A percentile compares a stretch with the other conserved stretches of the same genome.
Evolutionary conservation across 2,888 invertebrate genomes (phyloP).

Genomic region (Phengaris arion): DNA sequence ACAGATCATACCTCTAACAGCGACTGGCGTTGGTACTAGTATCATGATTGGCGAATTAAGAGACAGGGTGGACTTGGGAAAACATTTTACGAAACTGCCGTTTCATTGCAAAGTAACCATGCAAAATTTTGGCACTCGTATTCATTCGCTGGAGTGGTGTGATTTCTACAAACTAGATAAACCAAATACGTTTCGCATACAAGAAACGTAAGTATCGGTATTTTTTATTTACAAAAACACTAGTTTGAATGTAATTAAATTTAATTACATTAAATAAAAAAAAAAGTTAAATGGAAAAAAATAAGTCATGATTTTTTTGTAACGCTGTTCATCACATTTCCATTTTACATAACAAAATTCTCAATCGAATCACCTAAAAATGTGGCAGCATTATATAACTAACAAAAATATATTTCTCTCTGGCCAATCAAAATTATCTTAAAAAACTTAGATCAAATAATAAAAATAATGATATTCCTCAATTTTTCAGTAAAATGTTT

Average conservation of each 20-base stretch:
- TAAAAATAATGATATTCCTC: not conserved
- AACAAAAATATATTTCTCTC: no score
- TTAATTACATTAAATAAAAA: no score
- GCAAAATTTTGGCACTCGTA: conserved; percentile 76
- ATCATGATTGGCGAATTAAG: conserved; percentile 81
- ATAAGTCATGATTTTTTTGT: no score
- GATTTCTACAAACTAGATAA: conserved; percentile 68
- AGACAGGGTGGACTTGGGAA: conserved; percentile 80
- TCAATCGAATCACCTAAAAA: no score
- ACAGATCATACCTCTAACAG: conserved; percentile 72
- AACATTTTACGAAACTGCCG: conserved; percentile 80
- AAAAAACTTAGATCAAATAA: no score
- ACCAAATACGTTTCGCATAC: conserved; percentile 45
- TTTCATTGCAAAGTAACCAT: conserved; percentile 65
- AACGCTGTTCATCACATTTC: no score
- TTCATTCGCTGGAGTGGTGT: conserved; percentile 77
- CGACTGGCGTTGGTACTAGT: conserved; percentile 83
- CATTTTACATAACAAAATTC: no score
- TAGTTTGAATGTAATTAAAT: no score
- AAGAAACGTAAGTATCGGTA: not conserved
- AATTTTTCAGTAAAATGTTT: conserved; percentile 63
- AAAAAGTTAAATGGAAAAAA: no score
- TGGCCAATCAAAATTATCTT: no score
- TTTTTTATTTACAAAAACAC: no score
- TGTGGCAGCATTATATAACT: no score